These are phyloP conservation scores for Xylocampa areola DNA, from an alignment of 2,888 invertebrate genomes.

Conservation along the genomic window DNA sequence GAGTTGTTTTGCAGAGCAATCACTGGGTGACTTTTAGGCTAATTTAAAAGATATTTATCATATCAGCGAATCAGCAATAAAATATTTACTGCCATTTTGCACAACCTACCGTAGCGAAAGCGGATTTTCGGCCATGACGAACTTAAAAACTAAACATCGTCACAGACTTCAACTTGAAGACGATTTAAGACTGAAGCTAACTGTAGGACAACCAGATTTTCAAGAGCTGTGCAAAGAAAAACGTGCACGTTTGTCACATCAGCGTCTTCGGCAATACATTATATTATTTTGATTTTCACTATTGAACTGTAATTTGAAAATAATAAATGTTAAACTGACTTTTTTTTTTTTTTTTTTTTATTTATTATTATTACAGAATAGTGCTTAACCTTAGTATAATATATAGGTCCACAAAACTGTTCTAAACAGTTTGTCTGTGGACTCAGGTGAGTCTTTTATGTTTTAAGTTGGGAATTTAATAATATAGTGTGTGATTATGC, in stretches of 20 bases:
- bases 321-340: too few relatives aligned
- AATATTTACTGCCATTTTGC: conserved; percentile 29
- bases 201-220: conserved; percentile 17
- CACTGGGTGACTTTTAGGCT: conserved; percentile 27
- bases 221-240: conserved; percentile 22
- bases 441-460: too few relatives aligned
- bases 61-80: conserved; percentile 15
- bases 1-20: conserved; percentile 31
- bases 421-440: too few relatives aligned
- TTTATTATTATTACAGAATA: too few relatives aligned
- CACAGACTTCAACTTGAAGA: conserved; percentile 27
- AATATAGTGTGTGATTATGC: too few relatives aligned
- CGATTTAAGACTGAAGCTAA: conserved; percentile 22
- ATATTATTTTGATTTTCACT: too few relatives aligned
- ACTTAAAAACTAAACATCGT: conserved; percentile 25
- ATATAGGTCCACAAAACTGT: too few relatives aligned
- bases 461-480: too few relatives aligned
- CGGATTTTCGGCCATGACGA: conserved; percentile 29
- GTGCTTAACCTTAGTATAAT: too few relatives aligned
- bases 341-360: too few relatives aligned
- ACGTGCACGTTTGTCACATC: conserved; percentile 1
- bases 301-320: too few relatives aligned
- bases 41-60: conserved; percentile 32
- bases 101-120: conserved; percentile 1
- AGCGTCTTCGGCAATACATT: too few relatives aligned